phyloP scores from a whole-genome alignment of 2,888 invertebrate genomes.

The Lasioglossum pauxillum region DNA sequence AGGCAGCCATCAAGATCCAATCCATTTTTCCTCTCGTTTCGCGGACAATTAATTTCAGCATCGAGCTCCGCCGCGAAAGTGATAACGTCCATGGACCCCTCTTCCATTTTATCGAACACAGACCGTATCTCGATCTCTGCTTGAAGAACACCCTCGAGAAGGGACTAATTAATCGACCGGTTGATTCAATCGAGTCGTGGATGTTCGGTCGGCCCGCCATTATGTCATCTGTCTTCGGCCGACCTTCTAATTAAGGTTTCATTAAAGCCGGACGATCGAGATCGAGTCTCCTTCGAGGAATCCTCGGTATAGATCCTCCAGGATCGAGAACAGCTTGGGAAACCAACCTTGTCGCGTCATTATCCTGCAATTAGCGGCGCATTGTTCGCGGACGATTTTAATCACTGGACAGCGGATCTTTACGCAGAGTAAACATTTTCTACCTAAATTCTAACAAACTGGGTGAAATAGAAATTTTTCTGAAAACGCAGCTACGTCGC shows the following conservation, averaged over 20 bases:
- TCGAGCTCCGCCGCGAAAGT: neutral
- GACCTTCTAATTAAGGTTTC: conserved; percentile 40
- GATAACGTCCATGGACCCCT: neutral
- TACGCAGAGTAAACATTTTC: no score
- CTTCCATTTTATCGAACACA: neutral
- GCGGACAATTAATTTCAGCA: neutral
- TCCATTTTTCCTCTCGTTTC: neutral
- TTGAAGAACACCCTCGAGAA: neutral
- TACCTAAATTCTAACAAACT: no score
- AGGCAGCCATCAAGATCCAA: neutral
- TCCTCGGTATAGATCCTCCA: neutral
- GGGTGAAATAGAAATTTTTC: no score
- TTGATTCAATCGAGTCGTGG: conserved; percentile 32
- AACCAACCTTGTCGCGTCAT: conserved; percentile 3
- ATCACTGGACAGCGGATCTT: neutral
- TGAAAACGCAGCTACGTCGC: neutral
- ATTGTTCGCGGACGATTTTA: neutral
- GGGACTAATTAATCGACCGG: conserved; percentile 41
- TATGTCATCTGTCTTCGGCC: conserved; percentile 2
- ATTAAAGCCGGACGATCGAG: conserved; percentile 3
- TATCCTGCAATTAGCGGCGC: conserved; percentile 34
- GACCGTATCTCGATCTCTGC: neutral
- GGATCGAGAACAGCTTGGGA: neutral
- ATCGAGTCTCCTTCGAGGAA: neutral
- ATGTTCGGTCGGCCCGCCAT: conserved; percentile 1